Base-by-base conservation (phyloP, 2,113 vertebrate genomes). In the Equus quagga region DNA sequence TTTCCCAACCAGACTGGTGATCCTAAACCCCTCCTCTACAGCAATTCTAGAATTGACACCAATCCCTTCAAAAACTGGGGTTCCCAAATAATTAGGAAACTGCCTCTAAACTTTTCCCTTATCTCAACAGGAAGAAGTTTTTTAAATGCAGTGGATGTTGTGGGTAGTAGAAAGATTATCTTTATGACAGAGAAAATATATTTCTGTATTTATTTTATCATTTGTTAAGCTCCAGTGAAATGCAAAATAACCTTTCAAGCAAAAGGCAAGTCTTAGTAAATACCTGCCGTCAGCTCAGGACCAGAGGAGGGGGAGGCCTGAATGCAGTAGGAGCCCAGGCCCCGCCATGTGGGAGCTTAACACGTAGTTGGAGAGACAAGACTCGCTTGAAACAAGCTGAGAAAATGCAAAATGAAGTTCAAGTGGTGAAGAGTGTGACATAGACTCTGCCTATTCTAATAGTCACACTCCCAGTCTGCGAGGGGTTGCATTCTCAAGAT, bases 201-300 rank as follows among this genome's bases (percentile, higher is more conserved):
- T 89, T 69, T 82, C 64, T 60, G 19, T 36, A 80, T 70, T 54
- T 80, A 72, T 85, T 88, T 92, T 14, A 62, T 89, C 11, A 51
- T 69, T 51, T 67, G 49, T 33, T 83, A 93, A 69, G 36, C 84
- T 44, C 41, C 49, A 44, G 9, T 19, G 54, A 88, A 82, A 75
- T 14, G 49, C 49, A 88, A 31, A 83, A 24, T 46, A 31, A 56
- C 49, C 46, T 92, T 46, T 36, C 76, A 93, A 65, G 69, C 69
- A 76, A 88, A 88, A 9, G 49, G 23, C 58, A 58, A 75, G 41
- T 73, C 49, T 87, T 46, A 24, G 23, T 44, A 65, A 87, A n/a
- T 2, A 33, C 33, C 41, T 69, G 6, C 5, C 3, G 0, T 54
- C 44, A 54, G 10, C 33, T 62, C 60, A 41, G 24, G 33, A 70